These are phyloP conservation scores for Melipona quadrifasciata DNA, from an alignment of 1,140 invertebrate species.

Conservation along the genomic window DNA sequence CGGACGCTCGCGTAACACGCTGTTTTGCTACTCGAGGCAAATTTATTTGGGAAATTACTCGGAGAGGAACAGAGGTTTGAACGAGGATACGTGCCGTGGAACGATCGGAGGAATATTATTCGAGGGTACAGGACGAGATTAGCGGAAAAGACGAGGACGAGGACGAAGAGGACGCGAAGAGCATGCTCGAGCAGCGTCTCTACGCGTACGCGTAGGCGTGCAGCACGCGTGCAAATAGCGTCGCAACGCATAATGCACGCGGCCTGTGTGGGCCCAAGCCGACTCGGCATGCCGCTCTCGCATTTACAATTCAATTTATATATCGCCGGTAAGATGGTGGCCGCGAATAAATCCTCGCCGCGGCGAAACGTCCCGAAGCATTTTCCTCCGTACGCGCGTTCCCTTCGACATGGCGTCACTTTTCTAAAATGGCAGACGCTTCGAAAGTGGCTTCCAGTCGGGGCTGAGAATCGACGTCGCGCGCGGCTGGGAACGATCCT, in stretches of 20 bases:
- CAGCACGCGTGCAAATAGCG: constrained; percentile 40
- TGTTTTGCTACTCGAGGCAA: too few species aligned
- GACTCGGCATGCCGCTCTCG: neutral
- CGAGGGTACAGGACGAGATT: constrained; percentile 8
- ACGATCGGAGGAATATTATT: neutral
- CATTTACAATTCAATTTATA: constrained; percentile 50
- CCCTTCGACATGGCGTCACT: neutral
- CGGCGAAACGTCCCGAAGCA: neutral
- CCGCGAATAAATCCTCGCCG: constrained; percentile 22
- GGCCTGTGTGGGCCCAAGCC: constrained; percentile 32
- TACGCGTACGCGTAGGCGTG: constrained; percentile 36
- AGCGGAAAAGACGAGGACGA: neutral
- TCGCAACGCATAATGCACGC: constrained; percentile 40
- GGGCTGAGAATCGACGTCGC: neutral
- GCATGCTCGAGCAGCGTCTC: constrained; percentile 11
- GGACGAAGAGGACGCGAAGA: neutral
- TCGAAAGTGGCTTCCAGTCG: neutral
- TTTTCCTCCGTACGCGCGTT: neutral
- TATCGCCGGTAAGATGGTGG: constrained; percentile 10
- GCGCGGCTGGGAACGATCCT: neutral
- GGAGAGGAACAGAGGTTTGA: too few species aligned
- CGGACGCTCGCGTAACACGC: too few species aligned
- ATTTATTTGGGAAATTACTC: neutral
- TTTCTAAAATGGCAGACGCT: constrained; percentile 19
- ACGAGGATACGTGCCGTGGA: neutral